Evolutionary conservation across 2,113 vertebrate species (phyloP), one percentile per base, ranked within the genome.

Genomic region (Calidris pygmaea): DNA sequence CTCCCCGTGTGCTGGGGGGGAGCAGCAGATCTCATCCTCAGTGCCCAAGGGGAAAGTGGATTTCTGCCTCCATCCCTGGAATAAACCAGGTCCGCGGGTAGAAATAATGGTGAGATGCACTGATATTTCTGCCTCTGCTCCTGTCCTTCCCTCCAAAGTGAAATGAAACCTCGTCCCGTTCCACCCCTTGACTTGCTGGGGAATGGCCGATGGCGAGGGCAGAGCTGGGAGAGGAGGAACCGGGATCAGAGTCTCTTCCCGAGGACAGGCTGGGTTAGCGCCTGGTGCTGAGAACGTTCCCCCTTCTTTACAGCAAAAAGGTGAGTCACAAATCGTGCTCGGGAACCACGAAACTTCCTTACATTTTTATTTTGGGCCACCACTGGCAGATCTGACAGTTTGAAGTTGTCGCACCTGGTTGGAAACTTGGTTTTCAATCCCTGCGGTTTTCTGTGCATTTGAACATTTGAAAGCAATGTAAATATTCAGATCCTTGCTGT

Each of bases 241-340:
- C 1, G 35, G 37, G 62, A 23, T 2, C 20, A 53, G 67, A n/a
- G 27, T 71, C 30, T 37, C 67, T 0, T 76, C 56, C 48, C 3
- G 2, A 6, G 37, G 20, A 0, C 17, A 2, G 12, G 15, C 23
- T 6, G 41, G 7, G 50, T 3, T 58, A 0, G 5, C 21, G 80
- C 50, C 29, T 3, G 13, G 58, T 17, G 14, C 7, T 2, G 32
- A 5, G 27, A 29, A 3, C 7, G 2, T 8, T 13, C 22, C 30
- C 43, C n/a, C 50, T 41, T 22, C 53, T 7, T 10, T 17, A 7
- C 14, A 22, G 59, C 41, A 80, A 30, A 90, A 47, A 87, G 41
- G 94, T 95, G 72, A 93, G 90, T 41, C 39, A 10, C 65, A 41
- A 16, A 19, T 5, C 8, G 13, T 26, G 58, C 22, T 71, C 1